Percentiles rank a stretch among this genome's conserved stretches.
Conservation (phyloP, 2,888 invertebrate genomes). For the Anarsia innoxiella region DNA sequence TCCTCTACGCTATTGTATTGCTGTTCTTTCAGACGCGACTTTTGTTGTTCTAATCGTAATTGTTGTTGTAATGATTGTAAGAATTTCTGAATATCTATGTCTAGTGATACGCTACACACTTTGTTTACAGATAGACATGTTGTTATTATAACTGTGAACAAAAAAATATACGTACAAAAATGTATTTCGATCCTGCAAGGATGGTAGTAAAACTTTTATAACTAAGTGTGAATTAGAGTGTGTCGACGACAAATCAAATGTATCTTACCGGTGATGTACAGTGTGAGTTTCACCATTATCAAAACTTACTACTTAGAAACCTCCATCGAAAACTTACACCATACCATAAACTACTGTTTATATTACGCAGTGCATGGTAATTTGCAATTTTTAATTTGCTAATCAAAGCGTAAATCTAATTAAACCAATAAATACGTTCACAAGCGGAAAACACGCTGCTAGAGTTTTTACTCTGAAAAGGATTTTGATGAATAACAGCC, state of each 20-base stretch:
- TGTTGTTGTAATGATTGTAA: conserved; percentile 17
- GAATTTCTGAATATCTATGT: conserved; percentile 15
- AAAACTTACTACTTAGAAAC: too few species aligned
- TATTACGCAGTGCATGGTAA: conserved; percentile 53
- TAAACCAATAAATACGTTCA: background rate
- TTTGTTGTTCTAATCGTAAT: conserved; percentile 9
- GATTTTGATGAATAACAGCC: too few species aligned
- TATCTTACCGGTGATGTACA: conserved; percentile 30
- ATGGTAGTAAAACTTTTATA: too few species aligned
- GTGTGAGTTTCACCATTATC: conserved; percentile 35
- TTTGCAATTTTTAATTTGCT: conserved; percentile 57
- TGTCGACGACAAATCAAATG: too few species aligned
- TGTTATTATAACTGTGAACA: conserved; percentile 14
- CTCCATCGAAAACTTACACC: too few species aligned
- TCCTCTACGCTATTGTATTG: conserved; percentile 5
- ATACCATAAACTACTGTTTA: too few species aligned
- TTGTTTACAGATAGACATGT: conserved; percentile 9
- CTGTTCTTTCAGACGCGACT: conserved; percentile 6
- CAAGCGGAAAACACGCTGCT: too few species aligned
- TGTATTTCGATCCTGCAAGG: too few species aligned
- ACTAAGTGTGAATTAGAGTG: too few species aligned
- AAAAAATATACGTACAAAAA: too few species aligned
- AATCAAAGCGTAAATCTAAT: conserved; percentile 32
- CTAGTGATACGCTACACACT: conserved; percentile 9
- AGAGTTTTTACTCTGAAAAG: too few species aligned